Percentiles rank a stretch among this genome's conserved stretches.
Evolutionary conservation across 2,888 invertebrate genomes (phyloP).

Genomic region (Oxycera nigricornis): DNA sequence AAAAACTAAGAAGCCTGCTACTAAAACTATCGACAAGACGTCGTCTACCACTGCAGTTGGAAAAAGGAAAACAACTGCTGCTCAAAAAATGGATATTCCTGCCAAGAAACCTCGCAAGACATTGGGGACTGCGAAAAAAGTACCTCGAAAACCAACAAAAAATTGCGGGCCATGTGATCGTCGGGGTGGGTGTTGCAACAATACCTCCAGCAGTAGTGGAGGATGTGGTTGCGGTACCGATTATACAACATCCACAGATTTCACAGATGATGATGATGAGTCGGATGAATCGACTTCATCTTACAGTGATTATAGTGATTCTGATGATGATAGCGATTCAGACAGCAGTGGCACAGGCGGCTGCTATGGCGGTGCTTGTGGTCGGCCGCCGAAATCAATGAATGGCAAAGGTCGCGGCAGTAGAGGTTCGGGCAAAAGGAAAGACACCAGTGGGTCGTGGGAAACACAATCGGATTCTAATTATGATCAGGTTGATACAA

Average conservation of each 20-base stretch:
- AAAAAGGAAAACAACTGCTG: not conserved
- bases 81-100: too few species aligned
- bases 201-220: not conserved
- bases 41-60: not conserved
- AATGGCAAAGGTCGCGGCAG: not conserved
- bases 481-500: not conserved
- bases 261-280: not conserved
- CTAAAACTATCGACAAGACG: too few species aligned
- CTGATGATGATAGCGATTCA: not conserved
- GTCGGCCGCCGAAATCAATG: not conserved
- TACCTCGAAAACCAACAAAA: not conserved
- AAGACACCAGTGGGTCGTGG: constrained; percentile 11
- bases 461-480: not conserved
- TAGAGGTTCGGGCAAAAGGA: not conserved
- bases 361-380: constrained; percentile 8
- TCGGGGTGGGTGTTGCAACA: not conserved
- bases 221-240: not conserved
- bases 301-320: not conserved
- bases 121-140: not conserved
- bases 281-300: not conserved
- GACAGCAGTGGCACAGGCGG: constrained; percentile 2
- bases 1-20: not conserved
- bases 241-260: not conserved
- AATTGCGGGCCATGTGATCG: not conserved
- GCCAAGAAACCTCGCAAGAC: not conserved